Evolutionary conservation across 2,888 invertebrate species (phyloP).

Genomic region (Pseudococcus jackbeardsleyi): DNA sequence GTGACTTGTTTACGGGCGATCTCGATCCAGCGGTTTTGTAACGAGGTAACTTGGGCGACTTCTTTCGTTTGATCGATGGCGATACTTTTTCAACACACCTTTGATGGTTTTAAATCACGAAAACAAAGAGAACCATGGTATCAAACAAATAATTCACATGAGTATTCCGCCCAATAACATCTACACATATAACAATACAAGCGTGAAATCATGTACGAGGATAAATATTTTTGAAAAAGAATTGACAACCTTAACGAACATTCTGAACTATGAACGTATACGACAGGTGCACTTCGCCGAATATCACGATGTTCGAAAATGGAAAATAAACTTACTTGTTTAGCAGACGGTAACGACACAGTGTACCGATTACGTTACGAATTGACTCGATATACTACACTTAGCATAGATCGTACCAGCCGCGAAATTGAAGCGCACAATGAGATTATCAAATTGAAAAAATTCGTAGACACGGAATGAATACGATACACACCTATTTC

Average conservation of each 20-base stretch:
- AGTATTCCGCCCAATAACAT: conserved; percentile 15
- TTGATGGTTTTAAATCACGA: conserved; percentile 53
- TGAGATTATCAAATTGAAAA: neutral
- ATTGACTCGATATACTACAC: conserved; percentile 18
- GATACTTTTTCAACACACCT: conserved; percentile 59
- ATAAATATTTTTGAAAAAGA: neutral
- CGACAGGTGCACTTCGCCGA: conserved; percentile 1
- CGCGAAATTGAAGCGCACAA: conserved; percentile 36
- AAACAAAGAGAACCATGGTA: conserved; percentile 60
- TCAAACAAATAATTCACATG: conserved; percentile 42
- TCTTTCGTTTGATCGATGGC: conserved; percentile 58
- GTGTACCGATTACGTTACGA: conserved; percentile 25
- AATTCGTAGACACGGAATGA: conserved; percentile 31
- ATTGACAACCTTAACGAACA: conserved; percentile 4
- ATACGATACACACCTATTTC: conserved; percentile 61
- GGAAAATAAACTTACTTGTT: conserved; percentile 23
- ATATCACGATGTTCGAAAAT: conserved; percentile 17
- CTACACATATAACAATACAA: conserved; percentile 26
- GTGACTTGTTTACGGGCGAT: conserved; percentile 26
- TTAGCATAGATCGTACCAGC: conserved; percentile 5
- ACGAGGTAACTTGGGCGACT: conserved; percentile 61
- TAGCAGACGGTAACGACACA: neutral
- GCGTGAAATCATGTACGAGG: neutral
- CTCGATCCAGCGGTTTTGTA: conserved; percentile 56
- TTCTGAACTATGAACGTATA: neutral